phyloP scores from a whole-genome alignment of 2,888 invertebrate species.

The Autographa gamma region DNA sequence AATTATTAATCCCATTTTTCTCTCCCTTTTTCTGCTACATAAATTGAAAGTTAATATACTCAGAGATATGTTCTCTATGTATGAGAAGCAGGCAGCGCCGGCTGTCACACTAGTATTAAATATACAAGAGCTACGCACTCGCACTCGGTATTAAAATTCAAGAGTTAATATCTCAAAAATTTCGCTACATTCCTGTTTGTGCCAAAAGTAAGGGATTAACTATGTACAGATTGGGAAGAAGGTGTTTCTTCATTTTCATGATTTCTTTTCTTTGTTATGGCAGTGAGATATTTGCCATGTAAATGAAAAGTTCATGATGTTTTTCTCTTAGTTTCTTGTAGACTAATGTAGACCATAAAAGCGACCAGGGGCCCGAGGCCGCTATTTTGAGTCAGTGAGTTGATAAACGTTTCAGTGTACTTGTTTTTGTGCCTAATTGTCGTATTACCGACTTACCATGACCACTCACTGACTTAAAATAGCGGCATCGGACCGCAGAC shows the following conservation, averaged over 20 bases:
- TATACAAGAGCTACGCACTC: conserved; percentile 18
- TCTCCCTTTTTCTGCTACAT: background rate
- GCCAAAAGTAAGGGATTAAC: background rate
- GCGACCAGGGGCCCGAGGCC: too few relatives aligned
- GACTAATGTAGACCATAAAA: too few relatives aligned
- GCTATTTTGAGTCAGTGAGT: too few relatives aligned
- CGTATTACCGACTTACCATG: too few relatives aligned
- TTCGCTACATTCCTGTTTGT: background rate
- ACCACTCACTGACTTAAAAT: too few relatives aligned
- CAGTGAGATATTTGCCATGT: too few relatives aligned
- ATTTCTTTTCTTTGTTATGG: too few relatives aligned
- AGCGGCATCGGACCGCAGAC: too few relatives aligned
- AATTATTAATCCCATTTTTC: background rate
- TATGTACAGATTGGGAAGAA: background rate
- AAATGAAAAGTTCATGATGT: too few relatives aligned
- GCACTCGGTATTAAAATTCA: conserved; percentile 12
- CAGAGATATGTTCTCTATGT: background rate
- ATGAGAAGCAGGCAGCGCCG: background rate
- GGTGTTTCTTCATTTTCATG: background rate
- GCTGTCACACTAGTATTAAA: conserved; percentile 21
- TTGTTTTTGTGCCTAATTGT: too few relatives aligned
- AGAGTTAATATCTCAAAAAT: conserved; percentile 12
- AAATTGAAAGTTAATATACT: conserved; percentile 3
- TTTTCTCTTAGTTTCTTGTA: too few relatives aligned
- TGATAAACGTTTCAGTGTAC: too few relatives aligned